Evolutionary conservation across 2,888 invertebrate species (phyloP), one percentile per base, ranked within the genome.

Genomic region (Apoda limacodes): DNA sequence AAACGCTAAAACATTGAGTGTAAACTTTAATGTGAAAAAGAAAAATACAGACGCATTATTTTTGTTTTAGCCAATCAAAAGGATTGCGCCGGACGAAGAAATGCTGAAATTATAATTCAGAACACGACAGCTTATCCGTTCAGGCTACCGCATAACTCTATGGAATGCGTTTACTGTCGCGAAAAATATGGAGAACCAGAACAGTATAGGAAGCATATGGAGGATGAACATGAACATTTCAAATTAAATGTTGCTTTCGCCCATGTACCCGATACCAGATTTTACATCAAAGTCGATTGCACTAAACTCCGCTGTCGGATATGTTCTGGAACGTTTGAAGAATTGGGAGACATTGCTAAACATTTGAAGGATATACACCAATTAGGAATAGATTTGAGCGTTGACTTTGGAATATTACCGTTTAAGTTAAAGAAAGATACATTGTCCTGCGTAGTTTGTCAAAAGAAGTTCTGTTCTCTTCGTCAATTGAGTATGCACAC

Each of bases 31-130:
- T n/a, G n/a, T n/a, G n/a, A n/a, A n/a, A n/a, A n/a, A n/a, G n/a
- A 32, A 30, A 35, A n/a, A n/a, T n/a, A n/a, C n/a, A n/a, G n/a
- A n/a, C n/a, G n/a, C n/a, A 39, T 75, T 75, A 66, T 75, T 70
- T 76, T 70, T 76, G 75, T 76, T 76, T 63, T 76, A 76, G 76
- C 71, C 43, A 62, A 59, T 55, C 64, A 66, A 54, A 54, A 61
- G 54, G 58, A 65, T 61, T 48, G 54, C 60, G 65, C 68, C 49
- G 71, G 65, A 61, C 60, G 75, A 43, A n/a, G 48, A 36, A 62
- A 62, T 48, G 60, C 61, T 28, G 47, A 49, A 37, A 39, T 48
- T 23, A 40, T 65, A 35, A 45, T 65, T 29, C 45, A 50, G 50
- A 52, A 51, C 42, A 45, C 61, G 31, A 63, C 64, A 9, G 60